A percentile compares a stretch with the other conserved stretches of the same genome.
Evolutionary conservation across 1,140 invertebrate species (phyloP).

Genomic region (Anoplolepis gracilipes): DNA sequence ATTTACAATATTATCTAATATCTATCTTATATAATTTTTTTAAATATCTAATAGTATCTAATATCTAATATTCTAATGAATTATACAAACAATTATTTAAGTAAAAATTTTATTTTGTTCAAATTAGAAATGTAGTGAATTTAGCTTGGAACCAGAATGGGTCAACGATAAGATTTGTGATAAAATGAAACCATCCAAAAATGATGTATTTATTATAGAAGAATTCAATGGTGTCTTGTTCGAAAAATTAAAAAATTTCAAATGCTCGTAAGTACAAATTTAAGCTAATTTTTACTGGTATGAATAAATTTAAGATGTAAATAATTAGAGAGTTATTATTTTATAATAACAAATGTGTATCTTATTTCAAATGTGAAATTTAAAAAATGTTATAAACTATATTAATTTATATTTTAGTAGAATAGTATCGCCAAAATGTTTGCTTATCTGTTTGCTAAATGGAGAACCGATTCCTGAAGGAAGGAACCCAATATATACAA

Average conservation of each 20-base stretch:
- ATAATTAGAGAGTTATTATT: neutral
- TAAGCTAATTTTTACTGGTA: neutral
- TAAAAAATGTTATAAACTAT: constrained; percentile 3
- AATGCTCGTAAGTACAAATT: constrained; percentile 88
- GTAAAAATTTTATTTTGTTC: constrained; percentile 50
- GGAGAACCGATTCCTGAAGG: constrained; percentile 91
- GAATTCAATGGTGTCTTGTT: constrained; percentile 90
- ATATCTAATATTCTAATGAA: neutral
- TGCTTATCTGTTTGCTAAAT: constrained; percentile 91
- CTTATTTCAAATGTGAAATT: neutral
- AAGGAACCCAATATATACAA: constrained; percentile 91
- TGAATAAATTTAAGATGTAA: constrained; percentile 48
- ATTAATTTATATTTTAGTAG: constrained; percentile 84
- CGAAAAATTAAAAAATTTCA: constrained; percentile 88
- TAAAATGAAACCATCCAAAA: constrained; percentile 87
- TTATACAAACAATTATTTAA: neutral
- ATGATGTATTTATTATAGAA: constrained; percentile 91
- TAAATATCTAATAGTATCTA: constrained; percentile 32
- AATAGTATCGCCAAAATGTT: constrained; percentile 92
- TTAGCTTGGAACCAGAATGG: constrained; percentile 86
- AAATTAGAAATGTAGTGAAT: constrained; percentile 85
- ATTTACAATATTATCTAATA: neutral
- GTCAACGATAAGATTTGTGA: constrained; percentile 84
- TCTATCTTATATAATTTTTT: constrained; percentile 33
- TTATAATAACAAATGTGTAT: neutral